Evolutionary conservation across 2,888 invertebrate genomes (phyloP).

Genomic region (Himalopsyche kuldschensis): DNA sequence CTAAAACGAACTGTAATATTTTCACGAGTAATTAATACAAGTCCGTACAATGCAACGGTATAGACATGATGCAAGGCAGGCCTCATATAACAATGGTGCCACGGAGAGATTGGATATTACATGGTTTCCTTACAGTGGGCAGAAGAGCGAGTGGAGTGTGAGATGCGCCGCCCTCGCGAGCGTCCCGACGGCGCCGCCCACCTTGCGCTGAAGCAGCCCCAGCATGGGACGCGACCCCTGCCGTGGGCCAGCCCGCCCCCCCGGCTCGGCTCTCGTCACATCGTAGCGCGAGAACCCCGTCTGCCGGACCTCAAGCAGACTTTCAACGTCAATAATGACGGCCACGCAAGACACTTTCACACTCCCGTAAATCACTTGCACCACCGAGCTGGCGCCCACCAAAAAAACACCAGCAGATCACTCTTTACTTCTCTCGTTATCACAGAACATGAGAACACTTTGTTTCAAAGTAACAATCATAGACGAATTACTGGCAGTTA

Average conservation of each 20-base stretch:
- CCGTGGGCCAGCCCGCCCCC: constrained; percentile 18
- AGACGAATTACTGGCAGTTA: no score
- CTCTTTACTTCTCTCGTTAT: neutral
- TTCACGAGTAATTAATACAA: no score
- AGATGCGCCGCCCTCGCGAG: constrained; percentile 52
- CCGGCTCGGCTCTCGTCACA: constrained; percentile 21
- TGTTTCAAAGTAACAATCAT: no score
- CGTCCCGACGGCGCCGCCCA: constrained; percentile 50
- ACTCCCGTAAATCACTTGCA: neutral
- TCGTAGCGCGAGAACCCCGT: neutral
- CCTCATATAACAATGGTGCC: no score
- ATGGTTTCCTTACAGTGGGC: constrained; percentile 44
- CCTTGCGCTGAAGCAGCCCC: constrained; percentile 49
- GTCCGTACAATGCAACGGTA: no score
- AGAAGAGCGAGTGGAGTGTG: constrained; percentile 51
- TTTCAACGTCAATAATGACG: neutral
- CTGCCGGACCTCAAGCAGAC: constrained; percentile 1
- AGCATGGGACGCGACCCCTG: constrained; percentile 8
- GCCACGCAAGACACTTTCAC: neutral
- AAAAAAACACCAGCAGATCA: neutral
- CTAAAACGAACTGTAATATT: no score
- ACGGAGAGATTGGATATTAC: no score
- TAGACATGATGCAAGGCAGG: no score
- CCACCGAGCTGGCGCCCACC: neutral
- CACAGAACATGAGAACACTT: no score